Percentiles rank a stretch among this genome's conserved stretches.
Conservation (phyloP, 2,797 vertebrate species). For the Pseudochaenichthys georgianus region DNA sequence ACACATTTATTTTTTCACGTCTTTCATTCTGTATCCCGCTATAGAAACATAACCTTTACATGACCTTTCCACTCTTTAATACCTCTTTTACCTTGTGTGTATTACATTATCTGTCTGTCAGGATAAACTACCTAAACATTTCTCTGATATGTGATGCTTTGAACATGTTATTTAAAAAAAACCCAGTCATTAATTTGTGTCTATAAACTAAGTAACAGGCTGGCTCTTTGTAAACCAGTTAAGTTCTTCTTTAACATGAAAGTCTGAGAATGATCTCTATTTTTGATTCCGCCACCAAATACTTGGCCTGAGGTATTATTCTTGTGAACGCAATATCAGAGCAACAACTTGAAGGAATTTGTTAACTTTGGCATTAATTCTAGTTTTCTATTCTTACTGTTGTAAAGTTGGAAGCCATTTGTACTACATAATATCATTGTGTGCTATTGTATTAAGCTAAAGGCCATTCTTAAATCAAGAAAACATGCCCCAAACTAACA, state of each 20-base stretch:
- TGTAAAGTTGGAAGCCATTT: neutral
- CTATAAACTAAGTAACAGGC: neutral
- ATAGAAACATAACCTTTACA: constrained; percentile 29
- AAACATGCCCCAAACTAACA: neutral
- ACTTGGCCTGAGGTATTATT: too few relatives aligned
- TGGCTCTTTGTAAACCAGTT: constrained; percentile 6
- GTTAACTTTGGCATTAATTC: too few relatives aligned
- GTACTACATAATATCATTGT: neutral
- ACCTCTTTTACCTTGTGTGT: neutral
- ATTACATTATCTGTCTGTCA: neutral
- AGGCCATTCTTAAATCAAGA: neutral
- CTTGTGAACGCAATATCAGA: too few relatives aligned
- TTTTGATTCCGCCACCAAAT: too few relatives aligned
- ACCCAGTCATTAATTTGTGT: neutral
- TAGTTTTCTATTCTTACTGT: neutral
- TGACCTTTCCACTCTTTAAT: constrained; percentile 1
- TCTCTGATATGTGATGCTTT: constrained; percentile 1
- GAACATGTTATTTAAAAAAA: neutral
- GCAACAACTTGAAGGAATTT: too few relatives aligned
- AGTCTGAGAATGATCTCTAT: neutral
- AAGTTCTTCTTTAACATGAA: constrained; percentile 12
- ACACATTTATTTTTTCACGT: constrained; percentile 16
- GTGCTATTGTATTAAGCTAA: constrained; percentile 1
- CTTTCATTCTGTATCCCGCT: constrained; percentile 7
- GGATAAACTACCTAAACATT: neutral